Evolutionary conservation across 2,113 vertebrate genomes (phyloP), one percentile per base, ranked within the genome.

Genomic region (Peromyscus maniculatus): DNA sequence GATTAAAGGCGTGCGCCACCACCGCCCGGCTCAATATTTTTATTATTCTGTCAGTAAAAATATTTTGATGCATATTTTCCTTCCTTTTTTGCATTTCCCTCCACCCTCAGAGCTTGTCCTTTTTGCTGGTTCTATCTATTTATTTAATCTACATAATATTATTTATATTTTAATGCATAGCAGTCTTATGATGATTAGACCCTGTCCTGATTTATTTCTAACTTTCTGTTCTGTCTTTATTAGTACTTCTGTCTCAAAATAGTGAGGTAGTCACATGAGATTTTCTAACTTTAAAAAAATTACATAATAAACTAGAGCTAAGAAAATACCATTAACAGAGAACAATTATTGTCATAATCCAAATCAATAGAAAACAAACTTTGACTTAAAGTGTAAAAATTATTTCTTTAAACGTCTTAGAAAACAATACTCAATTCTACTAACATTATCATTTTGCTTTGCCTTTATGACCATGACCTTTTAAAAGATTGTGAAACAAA

Each of bases 201-300:
- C 7, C 1, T 39, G 31, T 4, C 77, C n/a, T 31, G 52, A 69
- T 5, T 90, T 55, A 33, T 89, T 86, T 78, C 28, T 74, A 4
- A 39, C 11, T n/a, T 46, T 16, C 7, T 66, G 1, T 33, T 52
- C 17, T 39, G 36, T 2, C 33, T 91, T 39, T 82, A 71, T 26
- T 24, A 69, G 36, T 24, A 52, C 17, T 55, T 83, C 17, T 43
- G 22, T 0, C 24, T 69, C 46, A 62, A 93, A 84, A 80, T n/a
- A 11, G 5, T 89, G 36, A 72, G 7, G 67, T 26, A 8, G 19
- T 64, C 2, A 16, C 2, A 62, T 46, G 16, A 8, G 16, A 6
- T 49, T 91, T 95, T 59, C 46, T 93, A 74, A 75, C 7, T 74
- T 64, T 93, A 82, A 4, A 89, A 31, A 57, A 90, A 69, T 80